A percentile compares a stretch with the other conserved stretches of the same genome.
Evolutionary conservation across 2,888 invertebrate genomes (phyloP).

Genomic region (Hymenopus coronatus): DNA sequence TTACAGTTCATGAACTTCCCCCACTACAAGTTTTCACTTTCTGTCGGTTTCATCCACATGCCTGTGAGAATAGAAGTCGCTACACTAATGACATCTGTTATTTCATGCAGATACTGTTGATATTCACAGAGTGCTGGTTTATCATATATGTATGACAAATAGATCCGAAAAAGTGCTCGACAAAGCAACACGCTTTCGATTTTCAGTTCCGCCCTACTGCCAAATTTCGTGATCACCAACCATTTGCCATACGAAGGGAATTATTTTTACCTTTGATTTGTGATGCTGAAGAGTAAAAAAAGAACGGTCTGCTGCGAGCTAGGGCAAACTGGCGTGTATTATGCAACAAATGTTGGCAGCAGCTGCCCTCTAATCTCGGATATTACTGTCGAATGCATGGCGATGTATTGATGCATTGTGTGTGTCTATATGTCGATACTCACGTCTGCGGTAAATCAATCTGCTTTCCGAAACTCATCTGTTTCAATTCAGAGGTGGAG

Average conservation of each 20-base stretch:
- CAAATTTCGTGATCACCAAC: not conserved
- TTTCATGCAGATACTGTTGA: not conserved
- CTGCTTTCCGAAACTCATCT: not conserved
- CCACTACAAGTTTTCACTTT: too few relatives aligned
- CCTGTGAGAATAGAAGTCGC: not conserved
- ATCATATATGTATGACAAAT: not conserved
- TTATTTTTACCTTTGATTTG: not conserved
- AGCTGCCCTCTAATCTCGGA: not conserved
- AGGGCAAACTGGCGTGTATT: not conserved
- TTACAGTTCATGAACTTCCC: too few relatives aligned
- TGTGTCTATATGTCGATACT: not conserved
- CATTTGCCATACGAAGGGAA: not conserved
- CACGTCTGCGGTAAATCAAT: not conserved
- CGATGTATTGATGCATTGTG: not conserved
- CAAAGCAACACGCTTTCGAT: not conserved
- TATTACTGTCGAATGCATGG: not conserved
- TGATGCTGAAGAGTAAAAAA: not conserved
- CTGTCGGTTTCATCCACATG: too few relatives aligned
- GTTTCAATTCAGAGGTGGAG: too few relatives aligned
- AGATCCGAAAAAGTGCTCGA: not conserved
- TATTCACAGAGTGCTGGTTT: not conserved
- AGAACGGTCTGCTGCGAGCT: not conserved
- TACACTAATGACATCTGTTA: not conserved
- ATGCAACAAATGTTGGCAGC: not conserved
- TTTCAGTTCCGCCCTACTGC: not conserved